Base-by-base conservation (phyloP, 2,797 vertebrate species). In the Kryptolebias ocellatus region DNA sequence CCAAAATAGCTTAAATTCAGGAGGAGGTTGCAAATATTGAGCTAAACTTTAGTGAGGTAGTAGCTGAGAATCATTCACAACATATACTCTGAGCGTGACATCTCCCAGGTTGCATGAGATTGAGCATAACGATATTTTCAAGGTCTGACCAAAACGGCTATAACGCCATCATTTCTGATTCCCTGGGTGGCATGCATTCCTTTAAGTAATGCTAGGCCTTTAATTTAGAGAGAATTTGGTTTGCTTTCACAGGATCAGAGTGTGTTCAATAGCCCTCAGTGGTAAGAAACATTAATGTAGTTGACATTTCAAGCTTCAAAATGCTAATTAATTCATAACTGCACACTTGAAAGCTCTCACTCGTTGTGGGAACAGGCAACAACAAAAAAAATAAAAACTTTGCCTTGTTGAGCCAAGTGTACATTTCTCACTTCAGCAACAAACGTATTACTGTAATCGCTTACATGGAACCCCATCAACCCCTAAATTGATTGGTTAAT, bases 401-500 rank as follows among this genome's bases (percentile, higher is more conserved):
- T 47, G 69, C 47, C 50, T 59, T 67, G 67, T 74, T 0, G 16
- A 69, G 56, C 60, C 60, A 54, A 54, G 64, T 5, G 27, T 53
- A 53, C 49, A 24, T 62, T 79, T 55, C 64, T 78, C 66, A 75
- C 67, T 74, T 60, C 58, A 68, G 51, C 58, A 63, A 77, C 64
- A 73, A 60, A 16, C 60, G 79, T 67, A 80, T 79, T 69, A 72
- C 64, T 66, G 60, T 77, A 81, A 78, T 66, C 64, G 80, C 83
- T 10, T 85, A 73, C 81, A 72, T 0, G 18, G 67, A 70, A 72
- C 47, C 70, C 62, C 59, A 81, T 87, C 80, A 87, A 72, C 53
- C 80, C 55, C 61, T 63, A 89, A 83, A 91, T 87, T 88, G 87
- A 90, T 88, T 83, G 66, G 67, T 70, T 92, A 92, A 91, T 92